phyloP scores from a whole-genome alignment of 2,888 invertebrate genomes.

The Auanema sp. region DNA sequence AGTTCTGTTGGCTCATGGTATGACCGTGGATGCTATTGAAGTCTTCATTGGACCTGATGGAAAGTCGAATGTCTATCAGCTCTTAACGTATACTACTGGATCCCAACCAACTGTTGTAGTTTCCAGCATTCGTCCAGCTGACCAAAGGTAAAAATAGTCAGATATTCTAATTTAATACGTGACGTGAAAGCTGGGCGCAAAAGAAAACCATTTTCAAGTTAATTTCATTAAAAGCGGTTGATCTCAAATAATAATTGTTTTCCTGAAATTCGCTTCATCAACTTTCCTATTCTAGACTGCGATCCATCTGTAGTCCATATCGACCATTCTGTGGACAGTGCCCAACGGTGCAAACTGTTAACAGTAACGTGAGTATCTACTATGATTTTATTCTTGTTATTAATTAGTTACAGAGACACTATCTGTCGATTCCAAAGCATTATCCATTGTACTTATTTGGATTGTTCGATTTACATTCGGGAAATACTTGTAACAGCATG shows the following conservation, averaged over 20 bases:
- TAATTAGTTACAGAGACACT: constrained; percentile 42
- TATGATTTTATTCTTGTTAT: background rate
- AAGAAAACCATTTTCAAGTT: too few species aligned
- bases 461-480: constrained; percentile 57
- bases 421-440: constrained; percentile 55
- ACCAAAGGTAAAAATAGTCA: constrained; percentile 24
- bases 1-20: constrained; percentile 45
- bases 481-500: constrained; percentile 49
- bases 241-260: background rate
- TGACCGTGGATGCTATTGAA: constrained; percentile 47
- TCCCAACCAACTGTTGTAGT: constrained; percentile 35
- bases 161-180: too few species aligned
- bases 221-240: background rate
- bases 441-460: constrained; percentile 56
- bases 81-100: constrained; percentile 40
- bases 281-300: constrained; percentile 23
- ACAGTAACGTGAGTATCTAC: constrained; percentile 35
- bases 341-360: constrained; percentile 41
- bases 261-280: too few species aligned
- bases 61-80: constrained; percentile 23
- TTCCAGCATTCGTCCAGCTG: constrained; percentile 31
- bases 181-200: too few species aligned
- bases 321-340: constrained; percentile 59
- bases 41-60: constrained; percentile 27
- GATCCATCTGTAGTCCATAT: constrained; percentile 56